A percentile compares a stretch with the other conserved stretches of the same genome.
These are phyloP conservation scores for Podargus strigoides DNA, from an alignment of 2,797 vertebrate genomes.

Conservation along the genomic window DNA sequence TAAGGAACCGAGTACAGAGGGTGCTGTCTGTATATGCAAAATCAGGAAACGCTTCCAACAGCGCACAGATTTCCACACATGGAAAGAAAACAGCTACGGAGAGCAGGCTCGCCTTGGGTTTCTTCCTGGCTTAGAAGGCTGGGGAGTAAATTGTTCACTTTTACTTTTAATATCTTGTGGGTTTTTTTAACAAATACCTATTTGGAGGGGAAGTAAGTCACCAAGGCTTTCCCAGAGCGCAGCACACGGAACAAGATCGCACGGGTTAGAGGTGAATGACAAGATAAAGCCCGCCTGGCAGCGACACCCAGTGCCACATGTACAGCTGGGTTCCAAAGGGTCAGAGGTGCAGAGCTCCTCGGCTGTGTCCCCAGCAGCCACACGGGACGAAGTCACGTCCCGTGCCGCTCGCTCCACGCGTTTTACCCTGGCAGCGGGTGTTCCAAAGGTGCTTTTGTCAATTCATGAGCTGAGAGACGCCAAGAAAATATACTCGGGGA, in stretches of 20 bases:
- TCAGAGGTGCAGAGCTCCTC: neutral
- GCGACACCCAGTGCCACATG: constrained; percentile 31
- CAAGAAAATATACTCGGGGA: too few species aligned
- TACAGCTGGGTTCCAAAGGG: constrained; percentile 11
- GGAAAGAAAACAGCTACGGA: neutral
- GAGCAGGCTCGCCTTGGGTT: neutral
- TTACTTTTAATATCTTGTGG: neutral
- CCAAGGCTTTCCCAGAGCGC: neutral
- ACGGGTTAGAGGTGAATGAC: neutral
- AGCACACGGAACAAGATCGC: neutral
- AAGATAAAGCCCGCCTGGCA: too few species aligned
- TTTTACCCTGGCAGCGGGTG: too few species aligned
- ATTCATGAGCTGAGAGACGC: too few species aligned
- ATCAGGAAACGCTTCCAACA: neutral
- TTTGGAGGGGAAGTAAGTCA: neutral
- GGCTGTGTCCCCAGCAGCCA: too few species aligned
- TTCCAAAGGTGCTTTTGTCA: too few species aligned
- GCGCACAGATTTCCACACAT: neutral
- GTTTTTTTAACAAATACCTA: too few species aligned
- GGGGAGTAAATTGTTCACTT: neutral
- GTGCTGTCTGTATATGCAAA: neutral
- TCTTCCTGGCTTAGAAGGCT: neutral
- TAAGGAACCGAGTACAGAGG: neutral
- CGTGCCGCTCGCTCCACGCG: too few species aligned
- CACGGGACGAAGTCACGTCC: too few species aligned